Percentiles rank a stretch among this genome's conserved stretches.
These are phyloP conservation scores for Stratiomys singularior DNA, from an alignment of 2,888 invertebrate genomes.

Conservation along the genomic window DNA sequence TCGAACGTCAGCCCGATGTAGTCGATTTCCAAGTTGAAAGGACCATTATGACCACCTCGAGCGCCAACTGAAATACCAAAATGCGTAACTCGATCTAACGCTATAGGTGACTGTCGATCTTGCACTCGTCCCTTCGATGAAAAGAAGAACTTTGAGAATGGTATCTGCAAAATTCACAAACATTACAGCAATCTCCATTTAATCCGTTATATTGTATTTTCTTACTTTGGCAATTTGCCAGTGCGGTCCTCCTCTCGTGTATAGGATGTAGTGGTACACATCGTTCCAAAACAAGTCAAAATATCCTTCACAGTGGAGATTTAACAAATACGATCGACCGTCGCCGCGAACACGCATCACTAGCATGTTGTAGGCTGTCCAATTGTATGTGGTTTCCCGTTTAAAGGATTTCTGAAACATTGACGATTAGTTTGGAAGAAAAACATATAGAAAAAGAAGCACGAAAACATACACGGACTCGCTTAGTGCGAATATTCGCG, in stretches of 20 bases:
- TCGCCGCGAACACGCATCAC: conserved; percentile 90
- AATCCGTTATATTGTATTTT: background rate
- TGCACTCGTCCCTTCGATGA: conserved; percentile 86
- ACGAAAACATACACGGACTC: conserved; percentile 69
- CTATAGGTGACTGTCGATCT: conserved; percentile 78
- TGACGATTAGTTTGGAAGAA: background rate
- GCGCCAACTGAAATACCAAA: conserved; percentile 88
- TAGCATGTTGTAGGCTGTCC: conserved; percentile 78
- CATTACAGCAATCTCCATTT: too few species aligned
- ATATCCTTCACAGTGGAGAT: conserved; percentile 78
- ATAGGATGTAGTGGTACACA: conserved; percentile 84
- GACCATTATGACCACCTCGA: conserved; percentile 76
- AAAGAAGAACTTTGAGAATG: conserved; percentile 91
- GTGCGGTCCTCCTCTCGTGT: conserved; percentile 97
- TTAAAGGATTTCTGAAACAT: conserved; percentile 82
- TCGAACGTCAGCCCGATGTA: conserved; percentile 90
- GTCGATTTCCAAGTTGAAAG: conserved; percentile 90
- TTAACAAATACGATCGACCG: conserved; percentile 89
- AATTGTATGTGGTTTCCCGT: conserved; percentile 76
- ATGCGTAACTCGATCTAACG: conserved; percentile 72
- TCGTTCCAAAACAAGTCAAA: conserved; percentile 92
- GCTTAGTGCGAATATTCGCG: conserved; percentile 78
- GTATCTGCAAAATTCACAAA: conserved; percentile 74
- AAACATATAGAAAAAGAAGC: background rate
- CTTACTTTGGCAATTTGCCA: conserved; percentile 91